Evolutionary conservation across 2,113 vertebrate species (phyloP), one percentile per base, ranked within the genome.

Genomic region (Saccopteryx leptura): DNA sequence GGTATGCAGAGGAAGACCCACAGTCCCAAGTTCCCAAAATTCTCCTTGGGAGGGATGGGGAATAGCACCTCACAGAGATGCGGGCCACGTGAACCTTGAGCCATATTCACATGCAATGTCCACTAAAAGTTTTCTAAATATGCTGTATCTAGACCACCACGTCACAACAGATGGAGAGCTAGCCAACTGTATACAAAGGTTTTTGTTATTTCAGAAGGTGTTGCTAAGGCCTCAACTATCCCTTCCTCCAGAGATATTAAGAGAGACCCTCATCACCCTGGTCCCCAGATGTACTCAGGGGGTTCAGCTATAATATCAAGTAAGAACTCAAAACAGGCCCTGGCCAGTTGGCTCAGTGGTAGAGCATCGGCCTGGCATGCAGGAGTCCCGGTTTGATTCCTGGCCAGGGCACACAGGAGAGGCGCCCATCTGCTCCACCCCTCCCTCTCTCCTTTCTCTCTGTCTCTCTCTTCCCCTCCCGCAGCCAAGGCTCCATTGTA

Each of bases 121-220:
- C 6, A 0, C 39, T 52, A 4, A 33, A 46, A 52, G 84, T 19
- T 65, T n/a, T 23, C 74, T n/a, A 5, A 31, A 2, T 5, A 2
- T 0, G 31, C 10, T 8, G 63, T 3, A 4, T 39, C 39, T 39
- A 39, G 39, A 39, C 39, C 39, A 7, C n/a, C 14, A 0, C 28
- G 66, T 21, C 26, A 13, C 1, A 26, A 13, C 65, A 75, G 56
- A 33, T 9, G 1, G 66, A 81, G 72, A 56, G 31, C 69, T 19
- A 0, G 0, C 50, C 28, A 0, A 7, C 7, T 8, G 26, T 2
- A 26, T 39, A 65, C 13, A 21, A 1, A 19, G 46, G n/a, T 2
- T 7, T 48, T 52, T 21, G 2, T 78, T 24, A 28, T 52, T 39
- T 84, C 31, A 14, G 52, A 28, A 83, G 54, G 48, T 0, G 10